These are phyloP conservation scores for Peromyscus nudipes DNA, from an alignment of 2,797 vertebrate species.

Conservation along the genomic window DNA sequence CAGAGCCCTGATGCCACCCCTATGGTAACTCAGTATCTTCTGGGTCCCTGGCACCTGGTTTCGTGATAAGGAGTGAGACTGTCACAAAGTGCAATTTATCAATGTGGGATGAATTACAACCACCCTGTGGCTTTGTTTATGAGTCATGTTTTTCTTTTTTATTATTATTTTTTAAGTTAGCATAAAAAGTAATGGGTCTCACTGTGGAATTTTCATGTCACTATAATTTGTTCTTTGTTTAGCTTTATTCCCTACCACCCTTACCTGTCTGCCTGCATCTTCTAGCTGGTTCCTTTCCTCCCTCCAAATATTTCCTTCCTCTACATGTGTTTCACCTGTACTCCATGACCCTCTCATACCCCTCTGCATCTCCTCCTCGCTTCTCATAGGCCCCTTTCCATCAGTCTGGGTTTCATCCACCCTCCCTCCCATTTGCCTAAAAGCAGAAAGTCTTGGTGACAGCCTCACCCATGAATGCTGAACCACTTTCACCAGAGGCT, in stretches of 20 bases:
- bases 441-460: neutral
- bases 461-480: neutral
- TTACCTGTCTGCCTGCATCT: too few relatives aligned
- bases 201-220: neutral
- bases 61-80: neutral
- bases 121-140: neutral
- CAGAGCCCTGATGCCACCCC: neutral
- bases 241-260: neutral
- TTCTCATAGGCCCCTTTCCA: neutral
- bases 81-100: neutral
- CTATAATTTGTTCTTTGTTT: neutral
- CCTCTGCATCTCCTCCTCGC: neutral
- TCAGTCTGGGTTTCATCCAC: neutral
- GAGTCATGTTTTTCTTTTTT: neutral
- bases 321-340: neutral
- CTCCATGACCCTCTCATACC: too few relatives aligned
- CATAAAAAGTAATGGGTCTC: neutral
- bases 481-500: neutral
- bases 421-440: neutral
- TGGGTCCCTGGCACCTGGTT: neutral
- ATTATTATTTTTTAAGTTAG: neutral
- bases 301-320: neutral
- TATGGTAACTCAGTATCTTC: neutral
- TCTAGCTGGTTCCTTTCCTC: neutral
- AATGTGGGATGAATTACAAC: neutral